phyloP scores from a whole-genome alignment of 1,140 invertebrate genomes.

The Ruditapes philippinarum region DNA sequence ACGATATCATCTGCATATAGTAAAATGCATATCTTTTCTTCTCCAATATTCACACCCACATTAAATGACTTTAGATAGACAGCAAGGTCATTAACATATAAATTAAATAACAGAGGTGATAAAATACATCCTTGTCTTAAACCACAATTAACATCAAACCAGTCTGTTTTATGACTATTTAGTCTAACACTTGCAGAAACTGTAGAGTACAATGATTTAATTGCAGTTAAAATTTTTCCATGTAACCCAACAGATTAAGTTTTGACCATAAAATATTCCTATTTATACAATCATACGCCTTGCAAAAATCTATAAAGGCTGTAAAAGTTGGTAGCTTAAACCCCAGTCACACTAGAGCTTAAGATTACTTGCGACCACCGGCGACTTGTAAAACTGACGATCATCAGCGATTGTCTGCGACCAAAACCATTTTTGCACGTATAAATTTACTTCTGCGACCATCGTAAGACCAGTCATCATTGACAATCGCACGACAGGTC shows the following conservation, averaged over 20 bases:
- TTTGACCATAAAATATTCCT: not conserved
- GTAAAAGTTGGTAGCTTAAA: not conserved
- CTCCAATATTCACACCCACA: not conserved
- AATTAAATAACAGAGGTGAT: conserved; percentile 33
- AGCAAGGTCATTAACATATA: conserved; percentile 42
- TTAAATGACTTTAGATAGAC: conserved; percentile 16
- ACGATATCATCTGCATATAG: conserved; percentile 55
- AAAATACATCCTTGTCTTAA: conserved; percentile 37
- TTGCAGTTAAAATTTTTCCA: not conserved
- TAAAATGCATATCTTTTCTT: conserved; percentile 12
- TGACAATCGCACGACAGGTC: too few relatives aligned
- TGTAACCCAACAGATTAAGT: not conserved
- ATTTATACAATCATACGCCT: conserved; percentile 2
- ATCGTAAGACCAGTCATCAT: too few relatives aligned
- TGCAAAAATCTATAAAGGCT: conserved; percentile 2
- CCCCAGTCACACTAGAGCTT: too few relatives aligned
- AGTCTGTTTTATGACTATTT: not conserved
- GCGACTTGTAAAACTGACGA: too few relatives aligned
- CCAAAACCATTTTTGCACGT: too few relatives aligned
- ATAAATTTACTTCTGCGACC: too few relatives aligned
- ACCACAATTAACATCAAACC: not conserved
- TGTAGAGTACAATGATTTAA: not conserved
- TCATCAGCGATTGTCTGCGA: too few relatives aligned
- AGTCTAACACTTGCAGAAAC: not conserved
- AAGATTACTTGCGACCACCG: too few relatives aligned